Conservation (phyloP, 2,113 vertebrate species). For the Urocitellus parryii region DNA sequence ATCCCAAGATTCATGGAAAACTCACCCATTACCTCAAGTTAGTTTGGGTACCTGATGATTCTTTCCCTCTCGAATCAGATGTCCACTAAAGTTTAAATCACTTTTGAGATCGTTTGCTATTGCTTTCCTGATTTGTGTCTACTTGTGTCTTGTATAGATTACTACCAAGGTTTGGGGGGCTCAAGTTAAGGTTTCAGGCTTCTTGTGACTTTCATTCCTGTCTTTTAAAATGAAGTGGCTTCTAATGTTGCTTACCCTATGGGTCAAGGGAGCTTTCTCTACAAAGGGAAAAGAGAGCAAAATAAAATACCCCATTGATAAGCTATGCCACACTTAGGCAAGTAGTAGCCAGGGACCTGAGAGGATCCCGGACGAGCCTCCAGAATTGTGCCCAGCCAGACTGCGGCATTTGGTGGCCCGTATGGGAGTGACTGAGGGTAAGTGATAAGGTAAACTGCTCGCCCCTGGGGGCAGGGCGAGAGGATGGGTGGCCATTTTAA, state of each 20-base stretch:
- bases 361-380: too few species aligned
- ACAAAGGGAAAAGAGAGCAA: not conserved
- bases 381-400: too few species aligned
- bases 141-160: constrained; percentile 77
- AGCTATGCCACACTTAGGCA: not conserved
- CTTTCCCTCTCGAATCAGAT: not conserved
- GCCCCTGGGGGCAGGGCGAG: too few species aligned
- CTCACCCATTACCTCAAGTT: not conserved
- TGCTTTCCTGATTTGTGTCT: constrained; percentile 47
- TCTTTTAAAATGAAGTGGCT: constrained; percentile 21
- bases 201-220: constrained; percentile 64
- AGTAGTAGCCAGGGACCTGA: not conserved
- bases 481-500: too few species aligned
- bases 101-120: constrained; percentile 62
- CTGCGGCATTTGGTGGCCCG: too few species aligned
- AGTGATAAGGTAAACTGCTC: too few species aligned
- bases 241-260: not conserved
- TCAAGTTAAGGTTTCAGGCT: constrained; percentile 52
- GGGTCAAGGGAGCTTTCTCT: not conserved
- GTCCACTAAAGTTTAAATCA: constrained; percentile 73
- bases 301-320: not conserved
- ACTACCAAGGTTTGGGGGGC: constrained; percentile 61
- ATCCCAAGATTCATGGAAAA: constrained; percentile 56
- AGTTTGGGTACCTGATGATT: not conserved
- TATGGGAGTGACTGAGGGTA: too few species aligned